phyloP scores from a whole-genome alignment of 2,113 vertebrate genomes.

The Mobula birostris region DNA sequence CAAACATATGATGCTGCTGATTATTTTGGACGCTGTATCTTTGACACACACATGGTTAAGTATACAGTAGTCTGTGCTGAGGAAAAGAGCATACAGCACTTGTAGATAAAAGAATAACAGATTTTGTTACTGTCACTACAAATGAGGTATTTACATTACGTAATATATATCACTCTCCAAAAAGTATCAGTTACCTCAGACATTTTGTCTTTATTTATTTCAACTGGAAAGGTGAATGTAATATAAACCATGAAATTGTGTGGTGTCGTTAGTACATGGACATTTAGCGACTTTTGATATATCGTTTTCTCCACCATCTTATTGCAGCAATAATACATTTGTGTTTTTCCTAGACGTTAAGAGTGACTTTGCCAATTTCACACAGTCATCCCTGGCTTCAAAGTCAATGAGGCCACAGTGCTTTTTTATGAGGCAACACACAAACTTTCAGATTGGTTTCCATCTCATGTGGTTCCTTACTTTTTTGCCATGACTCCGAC shows the following conservation, averaged over 20 bases:
- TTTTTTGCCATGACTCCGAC: neutral
- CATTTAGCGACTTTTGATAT: neutral
- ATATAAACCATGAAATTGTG: neutral
- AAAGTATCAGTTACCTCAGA: constrained; percentile 10
- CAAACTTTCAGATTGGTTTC: neutral
- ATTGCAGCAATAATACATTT: neutral
- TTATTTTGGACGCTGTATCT: constrained; percentile 20
- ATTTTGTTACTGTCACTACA: constrained; percentile 3
- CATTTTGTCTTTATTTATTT: constrained; percentile 1
- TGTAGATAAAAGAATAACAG: neutral
- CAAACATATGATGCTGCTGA: constrained; percentile 50
- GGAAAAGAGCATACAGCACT: constrained; percentile 17
- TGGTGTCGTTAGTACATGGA: neutral
- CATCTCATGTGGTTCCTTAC: too few relatives aligned
- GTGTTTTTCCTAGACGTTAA: neutral
- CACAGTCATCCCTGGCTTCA: neutral
- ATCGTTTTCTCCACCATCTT: neutral
- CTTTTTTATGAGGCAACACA: neutral
- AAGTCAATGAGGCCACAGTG: neutral
- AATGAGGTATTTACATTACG: constrained; percentile 1
- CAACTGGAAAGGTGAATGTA: neutral
- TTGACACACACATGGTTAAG: constrained; percentile 31
- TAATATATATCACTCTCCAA: constrained; percentile 6
- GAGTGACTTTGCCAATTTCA: neutral
- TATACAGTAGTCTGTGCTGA: constrained; percentile 6